Evolutionary conservation across 2,888 invertebrate genomes (phyloP).

Genomic region (Seladonia tumulorum): DNA sequence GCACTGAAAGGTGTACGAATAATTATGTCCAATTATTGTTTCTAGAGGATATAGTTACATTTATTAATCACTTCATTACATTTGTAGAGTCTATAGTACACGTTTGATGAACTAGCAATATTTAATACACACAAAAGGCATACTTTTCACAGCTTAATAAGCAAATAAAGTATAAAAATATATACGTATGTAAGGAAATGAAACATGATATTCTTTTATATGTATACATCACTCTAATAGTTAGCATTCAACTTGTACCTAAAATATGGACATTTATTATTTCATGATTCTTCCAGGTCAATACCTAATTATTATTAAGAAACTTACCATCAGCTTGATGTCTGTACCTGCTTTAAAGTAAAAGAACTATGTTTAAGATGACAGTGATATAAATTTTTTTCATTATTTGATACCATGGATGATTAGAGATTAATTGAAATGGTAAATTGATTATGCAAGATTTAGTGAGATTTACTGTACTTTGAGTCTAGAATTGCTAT

Average conservation of each 20-base stretch:
- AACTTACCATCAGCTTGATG: conserved; percentile 9
- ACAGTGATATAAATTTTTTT: not conserved
- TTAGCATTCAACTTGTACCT: not conserved
- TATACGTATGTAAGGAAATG: not conserved
- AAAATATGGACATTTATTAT: not conserved
- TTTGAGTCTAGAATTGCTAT: not conserved
- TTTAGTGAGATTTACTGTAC: not conserved
- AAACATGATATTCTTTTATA: not conserved
- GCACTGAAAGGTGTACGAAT: not conserved
- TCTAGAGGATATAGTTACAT: conserved; percentile 22
- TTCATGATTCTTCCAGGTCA: too few relatives aligned
- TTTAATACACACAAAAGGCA: conserved; percentile 15
- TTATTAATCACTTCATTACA: conserved; percentile 45
- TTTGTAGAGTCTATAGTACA: conserved; percentile 8
- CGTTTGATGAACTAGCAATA: conserved; percentile 13
- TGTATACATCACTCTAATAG: not conserved
- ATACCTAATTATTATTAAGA: conserved; percentile 1
- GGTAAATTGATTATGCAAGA: not conserved
- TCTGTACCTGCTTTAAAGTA: not conserved
- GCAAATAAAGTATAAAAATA: conserved; percentile 20
- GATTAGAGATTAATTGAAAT: not conserved
- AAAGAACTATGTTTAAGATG: not conserved
- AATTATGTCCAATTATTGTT: not conserved
- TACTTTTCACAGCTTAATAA: conserved; percentile 7
- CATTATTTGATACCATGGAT: not conserved